phyloP scores from a whole-genome alignment of 2,797 vertebrate species.

The Arremon brunneinucha region DNA sequence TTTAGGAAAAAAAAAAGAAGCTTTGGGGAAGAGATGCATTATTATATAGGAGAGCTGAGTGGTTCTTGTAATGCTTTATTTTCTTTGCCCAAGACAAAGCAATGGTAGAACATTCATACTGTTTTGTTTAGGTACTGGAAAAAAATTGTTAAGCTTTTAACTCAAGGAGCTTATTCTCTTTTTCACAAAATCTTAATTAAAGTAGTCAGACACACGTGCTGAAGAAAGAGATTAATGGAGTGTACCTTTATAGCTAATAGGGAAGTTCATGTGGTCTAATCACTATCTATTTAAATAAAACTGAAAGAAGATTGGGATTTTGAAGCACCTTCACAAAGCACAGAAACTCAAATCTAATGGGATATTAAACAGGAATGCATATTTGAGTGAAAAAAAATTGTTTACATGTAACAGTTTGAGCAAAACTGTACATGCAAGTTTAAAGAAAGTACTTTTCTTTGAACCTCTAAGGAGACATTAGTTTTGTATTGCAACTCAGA shows the following conservation, averaged over 20 bases:
- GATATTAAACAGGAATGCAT: not conserved
- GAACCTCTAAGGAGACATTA: not conserved
- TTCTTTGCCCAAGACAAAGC: not conserved
- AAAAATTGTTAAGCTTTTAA: not conserved
- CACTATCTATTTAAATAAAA: constrained; percentile 7
- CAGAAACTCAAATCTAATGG: not conserved
- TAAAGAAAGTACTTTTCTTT: not conserved
- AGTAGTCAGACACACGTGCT: not conserved
- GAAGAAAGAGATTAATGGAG: not conserved
- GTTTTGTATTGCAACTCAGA: constrained; percentile 31
- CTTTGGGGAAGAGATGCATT: not conserved
- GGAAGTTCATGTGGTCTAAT: not conserved
- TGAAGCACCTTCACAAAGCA: not conserved
- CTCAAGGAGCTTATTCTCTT: not conserved
- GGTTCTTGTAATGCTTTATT: not conserved
- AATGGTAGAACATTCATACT: not conserved
- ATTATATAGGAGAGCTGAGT: not conserved
- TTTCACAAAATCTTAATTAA: not conserved
- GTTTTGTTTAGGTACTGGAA: not conserved
- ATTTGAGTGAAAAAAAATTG: not conserved
- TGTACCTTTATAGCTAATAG: not conserved
- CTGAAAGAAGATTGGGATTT: not conserved
- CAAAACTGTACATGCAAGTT: not conserved
- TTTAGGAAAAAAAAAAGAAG: not conserved
- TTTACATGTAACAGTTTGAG: not conserved